Base-by-base conservation (phyloP, 2,797 vertebrate genomes). In the Apodemus agrarius region DNA sequence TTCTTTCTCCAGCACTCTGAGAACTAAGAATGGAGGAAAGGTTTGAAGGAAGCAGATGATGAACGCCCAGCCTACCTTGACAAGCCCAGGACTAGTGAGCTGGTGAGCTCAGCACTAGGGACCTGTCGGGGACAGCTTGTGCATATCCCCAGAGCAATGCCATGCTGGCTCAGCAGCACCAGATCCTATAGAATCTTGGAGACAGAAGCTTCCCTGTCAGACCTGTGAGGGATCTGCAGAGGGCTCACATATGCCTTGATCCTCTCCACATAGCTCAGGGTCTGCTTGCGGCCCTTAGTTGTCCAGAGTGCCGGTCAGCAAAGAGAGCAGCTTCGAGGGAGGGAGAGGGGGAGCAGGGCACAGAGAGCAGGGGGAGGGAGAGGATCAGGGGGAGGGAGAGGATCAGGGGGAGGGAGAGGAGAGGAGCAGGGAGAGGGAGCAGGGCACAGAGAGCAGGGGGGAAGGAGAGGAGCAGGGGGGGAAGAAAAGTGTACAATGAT, bases 161-260 rank as follows among this genome's bases (percentile, higher is more conserved):
- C 65, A 9, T 12, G 34, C 37, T 1, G 10, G 86, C 83, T 69
- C 40, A 80, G 88, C 43, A 49, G 88, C 43, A 49, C 3, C 14
- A 46, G 29, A 4, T 59, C 84, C 10, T 1, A 0, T 3, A 6
- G 24, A 4, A 1, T 17, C 84, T 6, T 0, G 0, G 40, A 54
- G 54, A 72, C 43, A 11, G 13, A 59, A 49, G 59, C 16, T 29
- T 19, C 40, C 52, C 29, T 0, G 49, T 26, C 75, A 69, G 88
- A 4, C n/a, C 88, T 65, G n/a, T 5, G 61, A 46, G 80, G 29
- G 14, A 7, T 59, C 63, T 14, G 52, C 3, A 0, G 63, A 72
- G 0, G 7, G 57, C 29, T 87, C 88, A 1, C 83, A 37, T 67
- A 9, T 0, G 11, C 3, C 6, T 49, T 84, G 52, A 37, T 1